Percentiles rank a stretch among this genome's conserved stretches.
Conservation (phyloP, 1,140 invertebrate species). For the Hyles euphorbiae region DNA sequence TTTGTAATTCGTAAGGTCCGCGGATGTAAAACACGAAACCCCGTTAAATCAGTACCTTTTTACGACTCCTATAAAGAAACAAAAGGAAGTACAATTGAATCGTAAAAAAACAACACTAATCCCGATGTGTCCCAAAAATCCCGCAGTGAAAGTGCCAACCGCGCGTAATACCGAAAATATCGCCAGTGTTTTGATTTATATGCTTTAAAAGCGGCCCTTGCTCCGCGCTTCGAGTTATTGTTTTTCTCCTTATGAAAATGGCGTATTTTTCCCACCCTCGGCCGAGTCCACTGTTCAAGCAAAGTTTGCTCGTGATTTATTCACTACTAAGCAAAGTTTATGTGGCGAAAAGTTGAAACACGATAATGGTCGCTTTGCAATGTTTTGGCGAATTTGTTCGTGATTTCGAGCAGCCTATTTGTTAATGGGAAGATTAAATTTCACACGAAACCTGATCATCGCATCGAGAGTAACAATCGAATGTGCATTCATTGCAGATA, state of each 20-base stretch:
- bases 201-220: conserved; percentile 64
- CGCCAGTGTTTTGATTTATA: conserved; percentile 69
- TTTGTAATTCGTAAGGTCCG: conserved; percentile 7
- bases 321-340: conserved; percentile 30
- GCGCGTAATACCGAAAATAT: conserved; percentile 61
- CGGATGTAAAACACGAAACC: conserved; percentile 19
- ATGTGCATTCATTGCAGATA: no score
- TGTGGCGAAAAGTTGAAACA: conserved; percentile 29
- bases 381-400: conserved; percentile 18
- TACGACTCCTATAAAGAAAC: conserved; percentile 54
- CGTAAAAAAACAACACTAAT: conserved; percentile 68
- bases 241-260: conserved; percentile 70
- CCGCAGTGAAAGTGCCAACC: conserved; percentile 49
- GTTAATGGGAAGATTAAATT: no score
- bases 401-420: no score
- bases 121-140: conserved; percentile 64
- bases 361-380: conserved; percentile 15
- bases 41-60: conserved; percentile 26
- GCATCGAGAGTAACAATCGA: no score
- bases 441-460: no score
- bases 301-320: conserved; percentile 58
- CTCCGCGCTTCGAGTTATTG: conserved; percentile 61
- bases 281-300: conserved; percentile 40
- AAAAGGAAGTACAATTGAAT: conserved; percentile 56
- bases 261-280: conserved; percentile 49